Conservation (phyloP, 1,140 invertebrate species). For the Marisa cornuarietis region DNA sequence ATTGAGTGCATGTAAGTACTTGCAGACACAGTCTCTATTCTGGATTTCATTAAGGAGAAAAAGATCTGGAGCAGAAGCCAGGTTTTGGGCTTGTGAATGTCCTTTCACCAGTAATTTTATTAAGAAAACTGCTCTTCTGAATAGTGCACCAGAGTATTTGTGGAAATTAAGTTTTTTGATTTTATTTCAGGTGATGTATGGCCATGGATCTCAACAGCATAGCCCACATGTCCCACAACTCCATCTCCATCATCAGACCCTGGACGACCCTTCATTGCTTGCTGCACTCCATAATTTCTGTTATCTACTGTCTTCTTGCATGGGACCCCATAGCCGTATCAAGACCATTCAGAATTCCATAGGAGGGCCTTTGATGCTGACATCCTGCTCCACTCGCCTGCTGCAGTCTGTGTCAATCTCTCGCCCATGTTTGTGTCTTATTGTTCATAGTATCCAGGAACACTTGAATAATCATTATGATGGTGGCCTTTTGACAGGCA, state of each 20-base stretch:
- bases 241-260: not conserved
- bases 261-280: constrained; percentile 9
- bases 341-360: constrained; percentile 39
- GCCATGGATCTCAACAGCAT: constrained; percentile 17
- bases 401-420: constrained; percentile 30
- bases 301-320: constrained; percentile 25
- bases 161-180: too few relatives aligned
- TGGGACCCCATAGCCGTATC: constrained; percentile 35
- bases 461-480: constrained; percentile 38
- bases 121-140: too few relatives aligned
- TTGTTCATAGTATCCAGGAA: constrained; percentile 32
- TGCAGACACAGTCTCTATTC: too few relatives aligned
- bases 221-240: not conserved
- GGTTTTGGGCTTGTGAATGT: too few relatives aligned
- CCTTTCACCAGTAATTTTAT: too few relatives aligned
- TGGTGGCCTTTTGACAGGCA: constrained; percentile 36
- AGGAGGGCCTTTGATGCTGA: constrained; percentile 40
- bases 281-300: constrained; percentile 21
- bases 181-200: not conserved
- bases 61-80: too few relatives aligned
- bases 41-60: too few relatives aligned
- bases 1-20: too few relatives aligned
- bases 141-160: too few relatives aligned
- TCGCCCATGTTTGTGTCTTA: constrained; percentile 38
- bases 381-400: constrained; percentile 31